phyloP scores from a whole-genome alignment of 2,113 vertebrate species.

The Probosciger aterrimus region DNA sequence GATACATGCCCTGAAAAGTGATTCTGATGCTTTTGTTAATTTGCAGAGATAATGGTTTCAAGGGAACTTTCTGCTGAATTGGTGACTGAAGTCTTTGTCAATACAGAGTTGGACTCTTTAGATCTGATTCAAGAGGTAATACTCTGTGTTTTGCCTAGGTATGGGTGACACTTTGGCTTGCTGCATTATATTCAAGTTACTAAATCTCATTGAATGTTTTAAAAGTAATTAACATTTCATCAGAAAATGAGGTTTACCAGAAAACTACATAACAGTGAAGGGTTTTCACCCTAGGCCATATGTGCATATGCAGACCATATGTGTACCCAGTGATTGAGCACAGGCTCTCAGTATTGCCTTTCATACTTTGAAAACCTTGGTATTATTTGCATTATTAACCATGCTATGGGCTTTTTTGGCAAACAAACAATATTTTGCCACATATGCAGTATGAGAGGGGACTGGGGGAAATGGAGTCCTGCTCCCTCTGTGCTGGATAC shows the following conservation, averaged over 20 bases:
- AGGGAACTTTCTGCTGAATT: background rate
- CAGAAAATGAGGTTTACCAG: background rate
- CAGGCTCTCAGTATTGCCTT: background rate
- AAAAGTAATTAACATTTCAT: background rate
- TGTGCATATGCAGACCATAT: background rate
- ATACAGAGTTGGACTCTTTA: background rate
- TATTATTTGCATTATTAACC: background rate
- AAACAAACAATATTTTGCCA: background rate
- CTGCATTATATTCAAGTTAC: background rate
- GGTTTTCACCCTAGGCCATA: background rate
- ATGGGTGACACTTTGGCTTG: background rate
- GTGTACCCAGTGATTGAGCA: background rate
- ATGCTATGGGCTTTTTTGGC: background rate
- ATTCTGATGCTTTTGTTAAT: background rate
- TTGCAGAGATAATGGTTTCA: background rate
- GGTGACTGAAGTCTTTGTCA: background rate
- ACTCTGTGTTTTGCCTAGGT: background rate
- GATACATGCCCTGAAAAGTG: background rate
- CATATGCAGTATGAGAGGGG: background rate
- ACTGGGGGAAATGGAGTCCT: background rate
- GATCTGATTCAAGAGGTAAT: background rate
- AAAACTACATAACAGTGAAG: background rate
- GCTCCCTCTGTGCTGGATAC: background rate
- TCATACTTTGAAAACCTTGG: background rate
- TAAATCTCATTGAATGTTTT: background rate